Conservation (phyloP, 1,140 invertebrate species). For the Ooceraea biroi region DNA sequence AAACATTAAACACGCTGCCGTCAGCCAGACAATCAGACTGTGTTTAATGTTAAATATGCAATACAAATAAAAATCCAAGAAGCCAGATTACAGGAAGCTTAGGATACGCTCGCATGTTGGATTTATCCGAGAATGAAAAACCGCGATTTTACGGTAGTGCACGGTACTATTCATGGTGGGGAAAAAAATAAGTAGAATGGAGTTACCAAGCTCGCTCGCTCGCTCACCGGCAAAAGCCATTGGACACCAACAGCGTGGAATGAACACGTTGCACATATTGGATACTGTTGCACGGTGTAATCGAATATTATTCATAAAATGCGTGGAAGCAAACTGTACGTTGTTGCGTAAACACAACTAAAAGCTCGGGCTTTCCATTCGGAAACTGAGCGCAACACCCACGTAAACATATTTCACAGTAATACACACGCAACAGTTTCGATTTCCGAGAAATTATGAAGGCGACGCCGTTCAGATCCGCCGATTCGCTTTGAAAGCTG, state of each 20-base stretch:
- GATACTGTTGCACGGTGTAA: conserved; percentile 52
- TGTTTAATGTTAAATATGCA: neutral
- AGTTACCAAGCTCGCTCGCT: neutral
- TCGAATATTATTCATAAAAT: conserved; percentile 61
- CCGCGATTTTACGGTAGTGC: conserved; percentile 6
- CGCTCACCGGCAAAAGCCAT: conserved; percentile 15
- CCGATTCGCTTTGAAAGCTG: too few relatives aligned
- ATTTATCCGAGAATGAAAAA: conserved; percentile 3
- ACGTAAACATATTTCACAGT: neutral
- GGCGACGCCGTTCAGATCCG: neutral
- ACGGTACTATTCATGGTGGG: neutral
- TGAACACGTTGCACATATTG: conserved; percentile 14
- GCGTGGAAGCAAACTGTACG: neutral
- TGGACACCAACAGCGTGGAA: conserved; percentile 33
- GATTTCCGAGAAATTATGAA: conserved; percentile 1
- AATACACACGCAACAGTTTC: neutral
- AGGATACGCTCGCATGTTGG: neutral
- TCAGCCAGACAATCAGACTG: neutral
- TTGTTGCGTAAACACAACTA: conserved; percentile 45
- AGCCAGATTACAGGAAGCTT: neutral
- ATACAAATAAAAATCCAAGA: neutral
- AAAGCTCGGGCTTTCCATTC: conserved; percentile 26
- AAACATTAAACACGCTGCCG: too few relatives aligned
- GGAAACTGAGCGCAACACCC: neutral
- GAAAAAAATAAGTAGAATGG: conserved; percentile 35